Conservation (phyloP, 2,113 vertebrate genomes). For the Sinocyclocheilus maitianheensis region DNA sequence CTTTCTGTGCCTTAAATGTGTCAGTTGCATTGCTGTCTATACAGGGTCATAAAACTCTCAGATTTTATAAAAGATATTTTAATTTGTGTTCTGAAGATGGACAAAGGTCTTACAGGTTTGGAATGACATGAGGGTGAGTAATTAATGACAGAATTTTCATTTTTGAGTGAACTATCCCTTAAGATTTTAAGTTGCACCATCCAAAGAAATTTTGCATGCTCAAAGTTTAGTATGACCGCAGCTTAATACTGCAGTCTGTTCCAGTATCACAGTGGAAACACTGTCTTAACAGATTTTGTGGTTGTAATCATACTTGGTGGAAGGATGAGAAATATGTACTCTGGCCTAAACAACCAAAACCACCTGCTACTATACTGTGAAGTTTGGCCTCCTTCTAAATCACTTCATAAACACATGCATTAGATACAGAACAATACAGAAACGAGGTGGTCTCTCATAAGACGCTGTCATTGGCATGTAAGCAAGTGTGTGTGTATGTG, state of each 20-base stretch:
- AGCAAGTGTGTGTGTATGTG: conserved; percentile 48
- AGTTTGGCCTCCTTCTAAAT: neutral
- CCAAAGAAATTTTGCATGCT: too few relatives aligned
- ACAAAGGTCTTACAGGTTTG: too few relatives aligned
- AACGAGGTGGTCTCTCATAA: conserved; percentile 1
- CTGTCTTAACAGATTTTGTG: neutral
- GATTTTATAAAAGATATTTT: too few relatives aligned
- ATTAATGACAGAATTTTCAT: too few relatives aligned
- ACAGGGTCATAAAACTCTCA: too few relatives aligned
- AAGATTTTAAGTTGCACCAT: too few relatives aligned
- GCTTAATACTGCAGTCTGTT: neutral
- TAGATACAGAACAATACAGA: neutral
- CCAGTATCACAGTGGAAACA: neutral
- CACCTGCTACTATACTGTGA: conserved; percentile 8
- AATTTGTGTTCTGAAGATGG: too few relatives aligned
- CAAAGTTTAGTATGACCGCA: too few relatives aligned
- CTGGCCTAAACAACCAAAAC: conserved; percentile 14
- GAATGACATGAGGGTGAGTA: too few relatives aligned
- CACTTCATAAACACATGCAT: conserved; percentile 9
- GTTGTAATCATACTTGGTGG: neutral
- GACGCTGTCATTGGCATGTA: conserved; percentile 13
- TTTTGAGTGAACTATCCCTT: too few relatives aligned
- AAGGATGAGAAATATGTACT: neutral
- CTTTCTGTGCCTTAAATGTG: too few relatives aligned
- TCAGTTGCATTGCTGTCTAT: too few relatives aligned